A percentile compares a stretch with the other conserved stretches of the same genome.
phyloP scores from a whole-genome alignment of 2,888 invertebrate species.

The Drosophila cyrtoloma region DNA sequence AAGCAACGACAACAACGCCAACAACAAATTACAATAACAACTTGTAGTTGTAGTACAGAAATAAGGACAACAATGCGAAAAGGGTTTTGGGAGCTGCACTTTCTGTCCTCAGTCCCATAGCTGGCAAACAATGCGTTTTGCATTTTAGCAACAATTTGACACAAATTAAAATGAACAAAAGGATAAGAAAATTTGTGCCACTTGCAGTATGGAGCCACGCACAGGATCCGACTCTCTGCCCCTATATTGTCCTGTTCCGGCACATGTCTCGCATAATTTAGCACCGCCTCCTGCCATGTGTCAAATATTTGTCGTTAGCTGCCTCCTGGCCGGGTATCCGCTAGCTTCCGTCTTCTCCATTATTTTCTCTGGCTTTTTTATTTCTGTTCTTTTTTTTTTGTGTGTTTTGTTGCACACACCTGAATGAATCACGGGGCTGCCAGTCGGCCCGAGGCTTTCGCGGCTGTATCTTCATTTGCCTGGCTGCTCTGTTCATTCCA shows the following conservation, averaged over 20 bases:
- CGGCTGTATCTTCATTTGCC: conserved; percentile 73
- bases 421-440: conserved; percentile 56
- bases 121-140: conserved; percentile 76
- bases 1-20: conserved; percentile 36
- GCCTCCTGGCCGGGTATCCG: conserved; percentile 48
- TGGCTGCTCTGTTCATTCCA: conserved; percentile 62
- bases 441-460: conserved; percentile 53
- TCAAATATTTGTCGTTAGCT: conserved; percentile 76
- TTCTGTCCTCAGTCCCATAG: conserved; percentile 5
- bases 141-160: conserved; percentile 81
- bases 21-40: conserved; percentile 41
- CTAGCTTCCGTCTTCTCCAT: conserved; percentile 55
- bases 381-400: conserved; percentile 10
- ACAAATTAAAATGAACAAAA: conserved; percentile 78
- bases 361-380: conserved; percentile 27
- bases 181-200: conserved; percentile 47
- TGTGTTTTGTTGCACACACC: conserved; percentile 51
- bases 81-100: conserved; percentile 11
- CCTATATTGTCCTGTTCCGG: conserved; percentile 27
- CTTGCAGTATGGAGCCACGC: conserved; percentile 46
- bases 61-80: conserved; percentile 55
- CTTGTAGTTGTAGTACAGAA: conserved; percentile 41
- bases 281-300: conserved; percentile 59
- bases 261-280: conserved; percentile 76
- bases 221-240: conserved; percentile 7